Conservation (phyloP, 64 coral and sea anemone genomes). For the Actinia tenebrosa region DNA sequence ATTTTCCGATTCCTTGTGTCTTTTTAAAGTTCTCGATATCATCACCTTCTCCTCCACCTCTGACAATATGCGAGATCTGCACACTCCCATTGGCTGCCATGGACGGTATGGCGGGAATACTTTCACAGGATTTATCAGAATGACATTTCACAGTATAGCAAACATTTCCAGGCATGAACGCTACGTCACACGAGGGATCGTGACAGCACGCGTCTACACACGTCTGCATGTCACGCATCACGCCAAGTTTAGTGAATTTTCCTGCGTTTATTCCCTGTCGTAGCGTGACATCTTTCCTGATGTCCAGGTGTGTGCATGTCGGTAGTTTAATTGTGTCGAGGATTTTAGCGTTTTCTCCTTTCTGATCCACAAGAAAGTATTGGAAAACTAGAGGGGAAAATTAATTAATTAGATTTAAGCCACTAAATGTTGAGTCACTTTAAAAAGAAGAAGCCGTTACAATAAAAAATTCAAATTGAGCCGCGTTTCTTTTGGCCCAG, state of each 20-base stretch:
- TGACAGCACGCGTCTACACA: conserved; percentile 97
- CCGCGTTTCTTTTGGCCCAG: no score
- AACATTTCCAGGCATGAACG: conserved; percentile 87
- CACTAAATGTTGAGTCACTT: not conserved
- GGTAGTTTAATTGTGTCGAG: conserved; percentile 92
- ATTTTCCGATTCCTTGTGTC: conserved; percentile 92
- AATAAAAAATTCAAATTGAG: not conserved
- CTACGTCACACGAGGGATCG: conserved; percentile 81
- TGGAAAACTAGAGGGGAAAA: conserved; percentile 71
- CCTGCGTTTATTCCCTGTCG: conserved; percentile 94
- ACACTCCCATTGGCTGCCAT: conserved; percentile 76
- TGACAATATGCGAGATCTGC: conserved; percentile 90
- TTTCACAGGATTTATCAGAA: conserved; percentile 73
- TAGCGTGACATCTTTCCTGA: conserved; percentile 80
- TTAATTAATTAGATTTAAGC: no score
- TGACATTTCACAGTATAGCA: conserved; percentile 89
- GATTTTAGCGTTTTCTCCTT: conserved; percentile 86
- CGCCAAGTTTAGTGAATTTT: conserved; percentile 88
- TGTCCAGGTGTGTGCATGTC: conserved; percentile 94
- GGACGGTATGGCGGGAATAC: conserved; percentile 74
- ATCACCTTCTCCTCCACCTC: conserved; percentile 89
- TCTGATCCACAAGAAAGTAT: conserved; percentile 89
- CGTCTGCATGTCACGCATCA: conserved; percentile 94
- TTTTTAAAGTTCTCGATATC: conserved; percentile 91
- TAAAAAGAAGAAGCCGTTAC: no score